Conservation (phyloP, 2,797 vertebrate genomes). For the Threskiornis aethiopicus region DNA sequence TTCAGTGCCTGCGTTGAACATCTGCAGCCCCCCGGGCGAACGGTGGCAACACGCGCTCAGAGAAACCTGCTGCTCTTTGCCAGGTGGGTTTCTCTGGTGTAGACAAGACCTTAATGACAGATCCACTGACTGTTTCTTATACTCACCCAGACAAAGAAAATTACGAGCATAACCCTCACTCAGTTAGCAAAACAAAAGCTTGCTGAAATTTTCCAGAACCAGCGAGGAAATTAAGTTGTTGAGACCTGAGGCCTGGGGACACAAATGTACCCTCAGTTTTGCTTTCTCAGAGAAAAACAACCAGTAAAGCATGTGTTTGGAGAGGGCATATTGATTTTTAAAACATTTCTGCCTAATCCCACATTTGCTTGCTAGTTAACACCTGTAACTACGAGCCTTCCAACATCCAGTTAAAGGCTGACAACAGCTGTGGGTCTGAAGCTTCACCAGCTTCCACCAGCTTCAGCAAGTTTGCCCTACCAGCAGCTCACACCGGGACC, state of each 20-base stretch:
- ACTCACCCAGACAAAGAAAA: background rate
- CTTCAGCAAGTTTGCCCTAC: background rate
- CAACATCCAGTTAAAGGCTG: fast-evolving
- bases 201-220: background rate
- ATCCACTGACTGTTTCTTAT: background rate
- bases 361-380: background rate
- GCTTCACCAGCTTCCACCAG: background rate
- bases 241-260: background rate
- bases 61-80: background rate
- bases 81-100: background rate
- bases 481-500: background rate
- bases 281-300: background rate
- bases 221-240: background rate
- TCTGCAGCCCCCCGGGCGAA: background rate
- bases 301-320: background rate
- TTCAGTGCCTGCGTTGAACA: background rate
- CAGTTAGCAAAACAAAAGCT: background rate
- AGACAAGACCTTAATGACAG: background rate
- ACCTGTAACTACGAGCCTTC: background rate
- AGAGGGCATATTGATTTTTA: background rate
- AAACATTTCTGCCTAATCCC: background rate
- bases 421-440: background rate
- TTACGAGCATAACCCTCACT: background rate
- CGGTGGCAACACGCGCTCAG: background rate
- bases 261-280: background rate